These are phyloP conservation scores for Acronicta aceris DNA, from an alignment of 2,888 invertebrate genomes.

Conservation along the genomic window DNA sequence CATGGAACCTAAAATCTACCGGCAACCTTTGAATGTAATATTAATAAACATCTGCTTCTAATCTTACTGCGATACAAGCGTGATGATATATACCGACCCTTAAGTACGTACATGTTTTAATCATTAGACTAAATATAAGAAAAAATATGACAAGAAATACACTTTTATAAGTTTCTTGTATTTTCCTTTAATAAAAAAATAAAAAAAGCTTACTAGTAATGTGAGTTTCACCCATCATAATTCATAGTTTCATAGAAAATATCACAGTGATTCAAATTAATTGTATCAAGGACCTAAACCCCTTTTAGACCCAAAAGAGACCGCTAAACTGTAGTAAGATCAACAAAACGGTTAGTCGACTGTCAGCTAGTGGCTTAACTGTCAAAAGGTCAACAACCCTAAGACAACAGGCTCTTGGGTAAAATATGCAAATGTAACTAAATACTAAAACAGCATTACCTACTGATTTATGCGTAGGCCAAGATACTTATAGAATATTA, in stretches of 20 bases:
- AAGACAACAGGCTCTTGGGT: slow-evolving; percentile 49
- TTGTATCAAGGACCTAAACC: slow-evolving; percentile 16
- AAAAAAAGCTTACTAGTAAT: too few relatives aligned
- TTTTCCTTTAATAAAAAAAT: too few relatives aligned
- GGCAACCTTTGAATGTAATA: too few relatives aligned
- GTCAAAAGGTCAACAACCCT: slow-evolving; percentile 61
- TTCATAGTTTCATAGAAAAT: not conserved
- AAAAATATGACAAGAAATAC: too few relatives aligned
- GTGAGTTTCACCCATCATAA: too few relatives aligned
- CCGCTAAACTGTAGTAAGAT: slow-evolving; percentile 29
- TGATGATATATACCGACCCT: too few relatives aligned
- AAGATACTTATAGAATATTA: slow-evolving; percentile 13
- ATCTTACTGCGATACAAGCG: too few relatives aligned
- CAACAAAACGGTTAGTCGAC: slow-evolving; percentile 33
- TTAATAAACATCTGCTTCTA: too few relatives aligned
- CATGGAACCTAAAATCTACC: too few relatives aligned
- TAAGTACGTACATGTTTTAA: too few relatives aligned
- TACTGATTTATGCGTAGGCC: slow-evolving; percentile 47
- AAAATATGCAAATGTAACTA: slow-evolving; percentile 61
- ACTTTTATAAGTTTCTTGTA: too few relatives aligned
- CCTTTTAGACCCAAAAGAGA: slow-evolving; percentile 21
- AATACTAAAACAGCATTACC: slow-evolving; percentile 52
- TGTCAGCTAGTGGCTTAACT: slow-evolving; percentile 37
- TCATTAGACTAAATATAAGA: too few relatives aligned
- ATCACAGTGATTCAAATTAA: slow-evolving; percentile 9